Evolutionary conservation across 2,113 vertebrate genomes (phyloP), one percentile per base, ranked within the genome.

Genomic region (Sylvicapra grimmia): DNA sequence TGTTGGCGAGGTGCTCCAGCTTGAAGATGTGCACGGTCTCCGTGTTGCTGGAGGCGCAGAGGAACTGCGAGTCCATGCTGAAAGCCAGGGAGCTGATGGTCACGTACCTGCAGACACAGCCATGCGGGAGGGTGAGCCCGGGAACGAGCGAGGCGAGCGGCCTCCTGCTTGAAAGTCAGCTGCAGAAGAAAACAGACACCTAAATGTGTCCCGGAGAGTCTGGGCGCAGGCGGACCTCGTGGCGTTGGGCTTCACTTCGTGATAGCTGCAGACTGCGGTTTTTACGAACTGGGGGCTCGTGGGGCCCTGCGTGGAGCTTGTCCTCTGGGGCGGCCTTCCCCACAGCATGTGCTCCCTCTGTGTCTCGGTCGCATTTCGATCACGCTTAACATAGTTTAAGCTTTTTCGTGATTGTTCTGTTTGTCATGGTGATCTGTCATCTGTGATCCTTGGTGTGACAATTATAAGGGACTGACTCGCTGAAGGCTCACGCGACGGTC

Each of bases 11-110:
- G 95, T 99, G 99, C 59, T 99, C 99, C 99, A 99, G 98, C 98
- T 99, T 99, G 98, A 99, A 99, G 98, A 99, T 99, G 97, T 99
- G 99, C 96, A 99, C 99, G 0, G 99, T 99, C 98, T 99, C 99
- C 0, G 99, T 99, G 98, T 99, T 99, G 98, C 99, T 99, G 51
- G 99, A 99, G 36, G 99, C 99, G 21, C 99, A 99, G 63, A 99
- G 99, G 99, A 99, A 99, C 98, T 99, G 99, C 0, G 99, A 99
- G 75, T 99, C 99, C 90, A 99, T 99, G 13, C 99, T 99, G 99
- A 99, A 99, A 83, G 99, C 99, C 86, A 99, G 98, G 0, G 99
- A 99, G 97, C 99, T 99, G 98, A 99, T 99, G 79, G 99, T 99
- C 92, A 99, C 99, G 0, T 99, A 99, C 98, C 99, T 99, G 96